Evolutionary conservation across 2,888 invertebrate species (phyloP).

Genomic region (Drosophila anomalipes): DNA sequence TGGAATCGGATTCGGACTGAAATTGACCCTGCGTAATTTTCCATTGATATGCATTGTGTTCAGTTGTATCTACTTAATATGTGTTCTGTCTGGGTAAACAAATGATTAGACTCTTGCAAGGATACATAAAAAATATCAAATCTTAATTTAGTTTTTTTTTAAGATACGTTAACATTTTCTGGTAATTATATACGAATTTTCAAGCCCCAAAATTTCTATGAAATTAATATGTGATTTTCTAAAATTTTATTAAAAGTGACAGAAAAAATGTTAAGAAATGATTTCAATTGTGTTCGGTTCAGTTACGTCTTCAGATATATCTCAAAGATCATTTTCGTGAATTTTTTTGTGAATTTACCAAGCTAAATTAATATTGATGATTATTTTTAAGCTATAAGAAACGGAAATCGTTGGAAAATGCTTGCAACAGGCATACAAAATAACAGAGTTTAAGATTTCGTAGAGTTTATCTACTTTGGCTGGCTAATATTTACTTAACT

Average conservation of each 20-base stretch:
- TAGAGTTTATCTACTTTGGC: neutral
- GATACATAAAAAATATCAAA: neutral
- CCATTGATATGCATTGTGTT: slow-evolving; percentile 44
- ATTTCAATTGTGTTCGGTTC: neutral
- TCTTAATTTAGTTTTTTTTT: neutral
- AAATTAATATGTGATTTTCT: neutral
- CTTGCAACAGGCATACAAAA: no score
- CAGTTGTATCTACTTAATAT: neutral
- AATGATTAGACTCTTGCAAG: neutral
- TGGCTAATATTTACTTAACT: neutral
- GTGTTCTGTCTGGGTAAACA: neutral
- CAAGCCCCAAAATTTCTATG: neutral
- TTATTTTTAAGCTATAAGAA: neutral
- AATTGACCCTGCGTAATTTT: slow-evolving; percentile 47
- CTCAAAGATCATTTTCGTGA: neutral
- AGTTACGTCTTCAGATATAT: neutral
- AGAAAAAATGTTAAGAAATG: neutral
- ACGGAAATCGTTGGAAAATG: neutral
- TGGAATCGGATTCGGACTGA: slow-evolving; percentile 17
- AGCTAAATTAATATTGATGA: neutral
- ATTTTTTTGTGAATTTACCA: neutral
- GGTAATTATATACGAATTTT: neutral
- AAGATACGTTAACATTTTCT: neutral
- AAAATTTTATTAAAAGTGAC: neutral
- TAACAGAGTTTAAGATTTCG: neutral